Conservation (phyloP, 2,113 vertebrate species). For the Acrocephalus kingi region DNA sequence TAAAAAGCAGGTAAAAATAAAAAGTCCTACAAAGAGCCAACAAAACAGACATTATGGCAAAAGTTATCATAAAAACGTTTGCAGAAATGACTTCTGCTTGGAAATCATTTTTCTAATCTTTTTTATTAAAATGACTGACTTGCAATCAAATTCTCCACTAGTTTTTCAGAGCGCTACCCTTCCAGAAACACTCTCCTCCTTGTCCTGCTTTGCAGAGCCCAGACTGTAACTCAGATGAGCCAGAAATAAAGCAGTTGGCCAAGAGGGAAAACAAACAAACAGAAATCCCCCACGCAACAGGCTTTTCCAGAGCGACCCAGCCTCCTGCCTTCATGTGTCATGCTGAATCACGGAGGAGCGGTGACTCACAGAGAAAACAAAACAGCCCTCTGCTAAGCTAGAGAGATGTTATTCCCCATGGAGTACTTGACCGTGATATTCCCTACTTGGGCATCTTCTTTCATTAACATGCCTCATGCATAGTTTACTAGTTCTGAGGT, state of each 20-base stretch:
- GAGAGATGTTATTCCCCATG: neutral
- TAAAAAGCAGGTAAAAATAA: neutral
- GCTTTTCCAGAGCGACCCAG: neutral
- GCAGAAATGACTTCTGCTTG: neutral
- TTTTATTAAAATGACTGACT: neutral
- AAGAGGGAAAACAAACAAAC: slow-evolving; percentile 62
- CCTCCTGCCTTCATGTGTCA: slow-evolving; percentile 23
- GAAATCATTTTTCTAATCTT: neutral
- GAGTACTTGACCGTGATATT: neutral
- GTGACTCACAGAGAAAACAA: slow-evolving; percentile 38
- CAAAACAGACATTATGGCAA: neutral
- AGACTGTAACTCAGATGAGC: slow-evolving; percentile 14
- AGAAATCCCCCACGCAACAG: neutral
- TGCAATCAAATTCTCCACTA: neutral
- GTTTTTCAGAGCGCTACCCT: neutral
- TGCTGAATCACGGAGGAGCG: neutral
- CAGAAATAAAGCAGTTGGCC: slow-evolving; percentile 53
- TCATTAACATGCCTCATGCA: neutral
- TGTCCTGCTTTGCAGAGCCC: neutral
- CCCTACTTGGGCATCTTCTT: neutral
- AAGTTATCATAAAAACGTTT: neutral
- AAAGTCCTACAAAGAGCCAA: neutral
- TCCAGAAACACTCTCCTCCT: neutral
- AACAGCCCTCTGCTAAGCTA: neutral
- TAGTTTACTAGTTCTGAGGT: neutral